Percentiles rank a stretch among this genome's conserved stretches.
Evolutionary conservation across 1,140 invertebrate genomes (phyloP).

Genomic region (Meloidogyne floridensis): DNA sequence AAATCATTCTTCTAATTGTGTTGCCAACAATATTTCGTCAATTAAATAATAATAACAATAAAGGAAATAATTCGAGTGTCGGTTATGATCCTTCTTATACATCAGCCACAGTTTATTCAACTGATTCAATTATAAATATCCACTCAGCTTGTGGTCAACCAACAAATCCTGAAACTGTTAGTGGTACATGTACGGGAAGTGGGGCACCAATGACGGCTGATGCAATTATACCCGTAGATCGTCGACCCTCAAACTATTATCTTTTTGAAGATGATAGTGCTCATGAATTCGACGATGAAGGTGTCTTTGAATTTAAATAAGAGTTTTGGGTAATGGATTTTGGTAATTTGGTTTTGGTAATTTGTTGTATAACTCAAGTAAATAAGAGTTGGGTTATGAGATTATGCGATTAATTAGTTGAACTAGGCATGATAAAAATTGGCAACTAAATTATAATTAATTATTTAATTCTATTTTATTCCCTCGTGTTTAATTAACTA

Average conservation of each 20-base stretch:
- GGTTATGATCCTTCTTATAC: conserved; percentile 56
- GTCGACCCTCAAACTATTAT: conserved; percentile 59
- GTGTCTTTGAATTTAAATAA: conserved; percentile 39
- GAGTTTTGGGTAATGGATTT: neutral
- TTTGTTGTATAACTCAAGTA: neutral
- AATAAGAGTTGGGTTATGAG: neutral
- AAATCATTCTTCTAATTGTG: neutral
- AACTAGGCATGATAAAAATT: neutral
- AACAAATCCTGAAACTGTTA: conserved; percentile 16
- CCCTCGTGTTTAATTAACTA: neutral
- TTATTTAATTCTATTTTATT: neutral
- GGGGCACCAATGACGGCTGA: conserved; percentile 29
- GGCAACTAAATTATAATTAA: too few species aligned
- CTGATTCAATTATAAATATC: conserved; percentile 40
- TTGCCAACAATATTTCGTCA: neutral
- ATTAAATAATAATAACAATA: conserved; percentile 36
- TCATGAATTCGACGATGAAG: conserved; percentile 64
- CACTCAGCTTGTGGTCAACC: conserved; percentile 16
- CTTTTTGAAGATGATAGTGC: conserved; percentile 62
- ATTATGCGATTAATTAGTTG: neutral
- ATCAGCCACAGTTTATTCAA: conserved; percentile 60
- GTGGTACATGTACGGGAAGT: conserved; percentile 14
- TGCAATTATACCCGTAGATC: conserved; percentile 5
- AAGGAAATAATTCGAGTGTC: conserved; percentile 32
- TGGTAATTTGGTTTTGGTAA: neutral